Evolutionary conservation across 2,888 invertebrate genomes (phyloP).

Genomic region (Drosophila multiciliata): DNA sequence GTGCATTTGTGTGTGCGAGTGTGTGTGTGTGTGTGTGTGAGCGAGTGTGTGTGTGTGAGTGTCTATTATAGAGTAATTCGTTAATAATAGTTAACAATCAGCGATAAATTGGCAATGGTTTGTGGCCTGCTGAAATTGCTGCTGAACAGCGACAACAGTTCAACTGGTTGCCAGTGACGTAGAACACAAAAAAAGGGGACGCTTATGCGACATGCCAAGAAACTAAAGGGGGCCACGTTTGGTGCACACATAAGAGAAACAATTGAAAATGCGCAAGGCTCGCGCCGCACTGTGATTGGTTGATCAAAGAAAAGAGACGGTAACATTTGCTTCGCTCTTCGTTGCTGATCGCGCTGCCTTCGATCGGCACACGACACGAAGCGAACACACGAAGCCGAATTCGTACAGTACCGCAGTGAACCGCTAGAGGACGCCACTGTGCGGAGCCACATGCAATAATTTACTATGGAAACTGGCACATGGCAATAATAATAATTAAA

Average conservation of each 20-base stretch:
- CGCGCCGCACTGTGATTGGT: neutral
- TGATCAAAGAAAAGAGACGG: neutral
- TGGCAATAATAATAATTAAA: slow-evolving; percentile 78
- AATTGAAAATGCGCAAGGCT: neutral
- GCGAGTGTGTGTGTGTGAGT: slow-evolving; percentile 12
- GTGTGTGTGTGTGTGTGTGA: slow-evolving; percentile 14
- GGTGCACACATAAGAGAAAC: neutral
- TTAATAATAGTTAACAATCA: slow-evolving; percentile 79
- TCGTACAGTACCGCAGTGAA: neutral
- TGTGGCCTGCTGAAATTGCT: slow-evolving; percentile 34
- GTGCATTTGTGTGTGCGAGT: slow-evolving; percentile 4
- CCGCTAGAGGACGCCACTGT: slow-evolving; percentile 40
- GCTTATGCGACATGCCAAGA: neutral
- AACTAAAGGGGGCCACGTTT: neutral
- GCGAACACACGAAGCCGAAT: neutral
- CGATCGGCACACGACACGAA: neutral
- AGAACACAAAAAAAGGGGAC: neutral
- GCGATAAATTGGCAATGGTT: slow-evolving; percentile 69
- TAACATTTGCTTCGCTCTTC: neutral
- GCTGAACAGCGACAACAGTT: slow-evolving; percentile 3
- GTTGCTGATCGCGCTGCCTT: neutral
- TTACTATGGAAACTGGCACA: slow-evolving; percentile 53
- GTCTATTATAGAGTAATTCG: slow-evolving; percentile 71
- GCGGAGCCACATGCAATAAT: slow-evolving; percentile 19
- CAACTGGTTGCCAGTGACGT: slow-evolving; percentile 32